Evolutionary conservation across 1,140 invertebrate species (phyloP), one percentile per base, ranked within the genome.

Genomic region (Drosophila albomicans): DNA sequence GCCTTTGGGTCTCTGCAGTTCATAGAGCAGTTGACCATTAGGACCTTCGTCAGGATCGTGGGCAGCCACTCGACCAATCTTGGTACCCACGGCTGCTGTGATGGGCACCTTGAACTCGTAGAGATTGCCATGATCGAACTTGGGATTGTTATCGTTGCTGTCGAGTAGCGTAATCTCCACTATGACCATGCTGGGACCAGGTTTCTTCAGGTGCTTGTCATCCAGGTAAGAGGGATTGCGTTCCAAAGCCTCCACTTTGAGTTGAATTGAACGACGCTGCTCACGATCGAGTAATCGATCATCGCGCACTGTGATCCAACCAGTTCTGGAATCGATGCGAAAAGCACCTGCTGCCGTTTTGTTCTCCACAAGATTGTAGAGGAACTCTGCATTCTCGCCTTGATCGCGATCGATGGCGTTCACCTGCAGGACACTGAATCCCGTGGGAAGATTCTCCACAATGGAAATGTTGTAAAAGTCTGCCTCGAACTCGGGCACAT

Each of bases 391-490:
- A 92, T 98, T 98, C 65, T 97, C 96, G 0, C 95, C 96, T 93
- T 97, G 96, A 89, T 97, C 96, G 30, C 94, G 94, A 89, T 98
- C 97, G 1, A 94, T 93, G 0, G 97, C 97, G 64, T 96, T 94
- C 1, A 97, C 96, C 94, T 97, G 96, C 0, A 97, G 91, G 0
- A 97, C 96, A 82, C 96, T 97, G 78, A 97, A 97, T 69, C 97
- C 97, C 78, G 97, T 97, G 0, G 97, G 97, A 35, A 98, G 93
- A 92, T 98, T 98, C 91, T 98, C 97, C 49, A 98, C 96, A 56
- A 98, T 98, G 73, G 96, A 98, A 43, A 98, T 97, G 75, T 98
- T 98, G 87, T 98, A 98, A 75, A 96, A 95, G 78, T 97, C 96
- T 0, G 97, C 96, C 92, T 97, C 97, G 69, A 98, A 98, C 74